Percentiles rank a stretch among this genome's conserved stretches.
Conservation (phyloP, 2,797 vertebrate species). For the Ataeniobius toweri region DNA sequence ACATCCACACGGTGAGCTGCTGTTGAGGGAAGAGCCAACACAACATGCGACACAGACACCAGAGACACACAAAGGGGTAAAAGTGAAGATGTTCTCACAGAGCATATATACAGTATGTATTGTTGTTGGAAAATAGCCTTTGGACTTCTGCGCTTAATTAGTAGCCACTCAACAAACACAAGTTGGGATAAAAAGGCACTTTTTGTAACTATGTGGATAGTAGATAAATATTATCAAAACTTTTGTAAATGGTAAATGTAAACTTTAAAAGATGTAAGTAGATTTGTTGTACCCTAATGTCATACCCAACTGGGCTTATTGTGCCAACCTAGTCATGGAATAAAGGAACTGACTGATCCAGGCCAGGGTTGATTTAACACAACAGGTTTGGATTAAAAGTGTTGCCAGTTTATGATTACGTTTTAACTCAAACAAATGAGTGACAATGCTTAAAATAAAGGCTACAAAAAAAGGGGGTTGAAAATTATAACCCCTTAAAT, state of each 20-base stretch:
- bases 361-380: too few species aligned
- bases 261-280: neutral
- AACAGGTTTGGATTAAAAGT: too few species aligned
- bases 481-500: too few species aligned
- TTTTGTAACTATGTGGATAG: neutral
- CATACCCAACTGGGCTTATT: too few species aligned
- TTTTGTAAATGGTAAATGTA: too few species aligned
- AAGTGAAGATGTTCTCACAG: neutral
- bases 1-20: conserved; percentile 57
- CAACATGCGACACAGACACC: neutral
- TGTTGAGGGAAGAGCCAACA: neutral
- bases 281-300: neutral
- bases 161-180: neutral
- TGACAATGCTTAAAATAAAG: too few species aligned
- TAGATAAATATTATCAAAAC: neutral
- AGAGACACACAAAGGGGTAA: neutral
- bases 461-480: too few species aligned
- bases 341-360: too few species aligned
- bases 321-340: too few species aligned
- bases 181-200: neutral
- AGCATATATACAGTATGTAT: neutral
- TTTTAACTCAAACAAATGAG: too few species aligned
- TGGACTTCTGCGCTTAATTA: neutral
- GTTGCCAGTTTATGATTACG: too few species aligned
- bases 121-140: neutral